Base-by-base conservation (phyloP, 1,140 invertebrate species). In the Paralvinella palmiformis region DNA sequence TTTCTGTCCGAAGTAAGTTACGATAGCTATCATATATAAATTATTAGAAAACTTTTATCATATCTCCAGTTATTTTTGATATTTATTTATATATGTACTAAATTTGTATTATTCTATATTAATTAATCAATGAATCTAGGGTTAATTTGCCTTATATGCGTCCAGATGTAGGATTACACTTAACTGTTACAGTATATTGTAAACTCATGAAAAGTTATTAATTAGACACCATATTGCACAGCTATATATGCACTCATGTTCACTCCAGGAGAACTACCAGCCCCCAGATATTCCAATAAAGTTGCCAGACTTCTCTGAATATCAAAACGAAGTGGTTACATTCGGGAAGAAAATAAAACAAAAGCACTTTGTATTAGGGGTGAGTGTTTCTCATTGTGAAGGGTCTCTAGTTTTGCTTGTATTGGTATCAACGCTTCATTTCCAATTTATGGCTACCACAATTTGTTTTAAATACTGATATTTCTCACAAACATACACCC, bases 301-400 rank as follows among this genome's bases (percentile, higher is more conserved):
- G 20, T 55, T 67, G 44, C 65, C 68, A 59, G 17, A 36, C 1
- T 69, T 74, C 64, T 50, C 65, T 3, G 58, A 65, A 1, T 57
- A 67, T 58, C 41, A 60, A 29, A 59, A 10, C 5, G 15, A 52
- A 37, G 20, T 58, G 32, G 55, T 68, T 29, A 37, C 45, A 17
- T 74, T 74, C 71, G 71, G 71, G 27, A 68, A 70, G 48, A 48
- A 60, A 32, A 65, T 71, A 5, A 72, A 69, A 52, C 63, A 71
- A 31, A 60, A 66, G 27, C 68, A 73, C 64, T 77, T 74, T 61
- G 50, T 69, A n/a, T 62, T 78, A 13, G 71, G 73, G 66, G 71
- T 52, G 15, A 27, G 48, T 10, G 17, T 4, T 50, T 50, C 45
- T 10, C 31, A 52, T 52, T 13, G 24, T 7, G 10, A 29, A 2